Percentiles rank a stretch among this genome's conserved stretches.
Evolutionary conservation across 2,888 invertebrate species (phyloP).

Genomic region (Micropterix aruncella): DNA sequence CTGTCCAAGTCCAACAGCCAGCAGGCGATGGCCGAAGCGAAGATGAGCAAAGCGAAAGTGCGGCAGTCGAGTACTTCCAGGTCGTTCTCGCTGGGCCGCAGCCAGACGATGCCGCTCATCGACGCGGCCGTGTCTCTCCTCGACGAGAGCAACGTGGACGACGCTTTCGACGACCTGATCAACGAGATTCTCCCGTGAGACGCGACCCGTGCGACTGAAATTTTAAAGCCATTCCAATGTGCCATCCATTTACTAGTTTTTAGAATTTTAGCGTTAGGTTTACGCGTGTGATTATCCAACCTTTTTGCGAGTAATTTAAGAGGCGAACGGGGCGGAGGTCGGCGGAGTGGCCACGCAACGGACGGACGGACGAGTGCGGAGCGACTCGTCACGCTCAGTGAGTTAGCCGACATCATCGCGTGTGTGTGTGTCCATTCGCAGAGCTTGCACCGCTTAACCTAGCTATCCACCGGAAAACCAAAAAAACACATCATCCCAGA

Average conservation of each 20-base stretch:
- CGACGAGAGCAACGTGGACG: constrained; percentile 74
- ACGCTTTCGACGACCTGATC: constrained; percentile 79
- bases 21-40: constrained; percentile 17
- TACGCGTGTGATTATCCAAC: too few relatives aligned
- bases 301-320: neutral
- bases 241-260: constrained; percentile 1
- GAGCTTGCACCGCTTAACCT: too few relatives aligned
- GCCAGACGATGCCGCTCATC: constrained; percentile 65
- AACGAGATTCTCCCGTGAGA: constrained; percentile 35
- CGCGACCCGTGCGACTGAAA: neutral
- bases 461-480: too few relatives aligned
- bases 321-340: neutral
- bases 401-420: neutral
- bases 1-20: constrained; percentile 16
- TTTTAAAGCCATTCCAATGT: neutral
- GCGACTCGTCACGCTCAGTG: neutral
- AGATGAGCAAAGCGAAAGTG: constrained; percentile 20
- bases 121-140: constrained; percentile 45
- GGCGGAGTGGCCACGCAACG: neutral
- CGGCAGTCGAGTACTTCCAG: constrained; percentile 13
- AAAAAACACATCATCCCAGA: too few relatives aligned
- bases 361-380: neutral
- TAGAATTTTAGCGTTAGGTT: neutral
- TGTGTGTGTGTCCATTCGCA: neutral
- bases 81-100: constrained; percentile 47